These are phyloP conservation scores for Megalops cyprinoides DNA, from an alignment of 2,797 vertebrate genomes.

Conservation along the genomic window DNA sequence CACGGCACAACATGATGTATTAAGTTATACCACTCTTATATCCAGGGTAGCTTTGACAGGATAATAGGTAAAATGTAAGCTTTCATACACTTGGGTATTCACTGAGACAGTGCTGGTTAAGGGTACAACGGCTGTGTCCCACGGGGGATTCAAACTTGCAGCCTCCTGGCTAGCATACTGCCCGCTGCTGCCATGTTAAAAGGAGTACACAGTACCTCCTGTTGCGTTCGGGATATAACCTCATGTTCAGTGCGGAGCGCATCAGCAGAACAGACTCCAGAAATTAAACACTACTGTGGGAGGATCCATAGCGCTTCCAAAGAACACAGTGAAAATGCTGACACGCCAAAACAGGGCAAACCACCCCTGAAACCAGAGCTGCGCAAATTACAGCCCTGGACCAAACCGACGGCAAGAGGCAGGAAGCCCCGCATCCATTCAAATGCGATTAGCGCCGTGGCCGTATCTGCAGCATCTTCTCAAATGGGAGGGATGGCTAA, in stretches of 20 bases:
- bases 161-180: neutral
- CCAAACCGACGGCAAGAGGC: slow-evolving; percentile 24
- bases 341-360: slow-evolving; percentile 53
- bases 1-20: no score
- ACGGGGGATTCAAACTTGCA: neutral
- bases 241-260: neutral
- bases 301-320: neutral
- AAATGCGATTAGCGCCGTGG: neutral
- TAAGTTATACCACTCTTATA: neutral
- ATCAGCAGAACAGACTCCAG: neutral
- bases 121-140: no score
- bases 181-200: no score
- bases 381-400: slow-evolving; percentile 66
- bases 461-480: neutral
- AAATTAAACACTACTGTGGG: neutral
- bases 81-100: neutral
- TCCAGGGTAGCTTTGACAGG: neutral
- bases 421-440: neutral
- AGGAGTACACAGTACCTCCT: no score
- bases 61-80: no score
- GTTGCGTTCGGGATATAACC: neutral
- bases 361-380: slow-evolving; percentile 66
- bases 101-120: no score
- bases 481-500: neutral
- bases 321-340: slow-evolving; percentile 42